phyloP scores from a whole-genome alignment of 2,113 vertebrate genomes.

The Lucifuga dentata region DNA sequence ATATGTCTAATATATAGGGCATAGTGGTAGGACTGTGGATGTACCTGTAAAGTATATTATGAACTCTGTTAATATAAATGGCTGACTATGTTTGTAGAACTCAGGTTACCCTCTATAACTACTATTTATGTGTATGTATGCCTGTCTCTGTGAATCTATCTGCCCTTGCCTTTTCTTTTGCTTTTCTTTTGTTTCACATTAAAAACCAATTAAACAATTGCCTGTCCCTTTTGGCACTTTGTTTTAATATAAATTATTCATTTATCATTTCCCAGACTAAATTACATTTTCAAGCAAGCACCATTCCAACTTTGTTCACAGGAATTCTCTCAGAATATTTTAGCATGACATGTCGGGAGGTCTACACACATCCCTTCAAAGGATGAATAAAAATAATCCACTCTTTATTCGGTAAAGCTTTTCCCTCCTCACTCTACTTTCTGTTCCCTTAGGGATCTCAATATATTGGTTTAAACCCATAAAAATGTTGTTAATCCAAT shows the following conservation, averaged over 20 bases:
- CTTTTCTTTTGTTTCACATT: constrained; percentile 26
- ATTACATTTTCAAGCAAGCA: constrained; percentile 46
- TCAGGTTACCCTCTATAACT: too few relatives aligned
- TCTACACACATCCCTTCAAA: constrained; percentile 36
- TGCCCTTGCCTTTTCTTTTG: neutral
- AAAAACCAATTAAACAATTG: constrained; percentile 36
- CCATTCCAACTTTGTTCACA: neutral
- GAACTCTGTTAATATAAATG: too few relatives aligned
- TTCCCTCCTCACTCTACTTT: constrained; percentile 30
- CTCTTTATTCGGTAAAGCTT: constrained; percentile 27
- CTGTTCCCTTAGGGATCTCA: constrained; percentile 32
- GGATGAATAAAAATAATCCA: constrained; percentile 52
- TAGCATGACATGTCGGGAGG: constrained; percentile 6
- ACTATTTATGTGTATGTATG: constrained; percentile 1
- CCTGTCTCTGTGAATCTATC: too few relatives aligned
- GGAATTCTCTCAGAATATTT: constrained; percentile 19
- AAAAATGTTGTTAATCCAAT: constrained; percentile 71
- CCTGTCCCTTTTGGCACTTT: constrained; percentile 35
- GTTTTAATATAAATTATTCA: constrained; percentile 57
- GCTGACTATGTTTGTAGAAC: too few relatives aligned
- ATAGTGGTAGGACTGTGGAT: too few relatives aligned
- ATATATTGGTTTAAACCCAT: constrained; percentile 52
- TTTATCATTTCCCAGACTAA: constrained; percentile 37
- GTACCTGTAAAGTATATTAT: too few relatives aligned
- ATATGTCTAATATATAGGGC: too few relatives aligned